Conservation (phyloP, 2,888 invertebrate species). For the Tetragonisca angustula region DNA sequence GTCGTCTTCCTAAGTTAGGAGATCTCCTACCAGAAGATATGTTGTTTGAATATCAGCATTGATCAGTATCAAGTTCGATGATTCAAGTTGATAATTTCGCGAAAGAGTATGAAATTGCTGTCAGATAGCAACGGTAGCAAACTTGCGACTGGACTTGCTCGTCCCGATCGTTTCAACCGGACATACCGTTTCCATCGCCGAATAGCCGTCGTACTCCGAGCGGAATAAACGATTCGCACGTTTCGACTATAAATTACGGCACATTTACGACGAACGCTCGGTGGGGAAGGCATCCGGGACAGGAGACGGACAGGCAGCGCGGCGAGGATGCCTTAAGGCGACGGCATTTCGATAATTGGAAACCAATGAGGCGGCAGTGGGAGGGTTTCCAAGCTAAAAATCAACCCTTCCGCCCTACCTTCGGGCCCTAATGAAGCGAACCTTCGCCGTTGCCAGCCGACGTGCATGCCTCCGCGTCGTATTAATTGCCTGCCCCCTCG, state of each 20-base stretch:
- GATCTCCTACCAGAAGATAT: too few relatives aligned
- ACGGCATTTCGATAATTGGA: constrained; percentile 79
- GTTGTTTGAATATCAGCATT: too few relatives aligned
- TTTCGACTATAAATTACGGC: constrained; percentile 63
- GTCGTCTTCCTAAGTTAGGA: too few relatives aligned
- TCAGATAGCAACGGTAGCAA: background rate
- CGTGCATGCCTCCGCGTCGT: constrained; percentile 80
- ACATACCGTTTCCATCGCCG: background rate
- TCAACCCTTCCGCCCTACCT: constrained; percentile 74
- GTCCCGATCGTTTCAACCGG: constrained; percentile 1
- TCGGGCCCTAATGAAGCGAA: constrained; percentile 79
- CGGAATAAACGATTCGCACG: constrained; percentile 48
- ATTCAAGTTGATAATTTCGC: too few relatives aligned
- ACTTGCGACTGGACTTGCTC: background rate
- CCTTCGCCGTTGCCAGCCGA: constrained; percentile 76
- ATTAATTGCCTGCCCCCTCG: constrained; percentile 78
- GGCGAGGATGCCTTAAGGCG: constrained; percentile 70
- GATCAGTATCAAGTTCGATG: too few relatives aligned
- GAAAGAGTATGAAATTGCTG: too few relatives aligned
- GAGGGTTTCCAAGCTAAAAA: constrained; percentile 76
- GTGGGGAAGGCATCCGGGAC: constrained; percentile 45
- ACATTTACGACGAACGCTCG: constrained; percentile 41
- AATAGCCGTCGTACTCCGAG: constrained; percentile 4
- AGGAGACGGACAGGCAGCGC: constrained; percentile 44
- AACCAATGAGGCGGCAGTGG: constrained; percentile 76